Evolutionary conservation across 2,888 invertebrate genomes (phyloP), one percentile per base, ranked within the genome.

Genomic region (Schizotus pectinicornis): DNA sequence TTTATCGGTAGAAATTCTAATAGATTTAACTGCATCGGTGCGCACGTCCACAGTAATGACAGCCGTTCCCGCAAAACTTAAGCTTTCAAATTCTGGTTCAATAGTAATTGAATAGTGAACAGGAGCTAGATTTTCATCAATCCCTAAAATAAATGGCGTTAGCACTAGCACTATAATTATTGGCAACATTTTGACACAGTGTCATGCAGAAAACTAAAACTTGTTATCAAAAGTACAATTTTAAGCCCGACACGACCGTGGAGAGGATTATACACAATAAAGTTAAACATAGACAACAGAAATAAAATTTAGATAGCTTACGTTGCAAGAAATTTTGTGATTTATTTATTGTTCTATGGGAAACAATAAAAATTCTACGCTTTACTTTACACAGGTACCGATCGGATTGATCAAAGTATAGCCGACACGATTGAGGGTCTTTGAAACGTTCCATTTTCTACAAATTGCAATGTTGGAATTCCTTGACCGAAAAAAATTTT

Each of bases 31-130:
- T 31, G n/a, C 11, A 8, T 31, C 3, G 9, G 39, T 34, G 39
- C 32, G 31, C 0, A 51, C 47, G 8, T 41, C 8, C 9, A 51
- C 13, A 8, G 11, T 46, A 41, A 57, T 51, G 6, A 6, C 33
- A 35, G 41, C 41, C n/a, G n/a, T 41, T 37, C 57, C 43, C 5
- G n/a, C 33, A 22, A 52, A 50, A 30, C 6, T 46, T 6, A 47
- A 36, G 30, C 9, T 12, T 3, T 1, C 34, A 8, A 51, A 14
- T n/a, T 51, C 14, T 12, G 39, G 45, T 6, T 14, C 22, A 3
- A 52, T 38, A 7, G 51, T 46, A 8, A 57, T 34, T 3, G 46
- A 31, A 14, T 57, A 57, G 34, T 52, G 41, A 34, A 49, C 7
- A 7, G 48, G 47, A 8, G 31, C n/a, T 22, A 46, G n/a, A 7